These are phyloP conservation scores for Odocoileus hemionus DNA, from an alignment of 2,113 vertebrate genomes.

Conservation along the genomic window DNA sequence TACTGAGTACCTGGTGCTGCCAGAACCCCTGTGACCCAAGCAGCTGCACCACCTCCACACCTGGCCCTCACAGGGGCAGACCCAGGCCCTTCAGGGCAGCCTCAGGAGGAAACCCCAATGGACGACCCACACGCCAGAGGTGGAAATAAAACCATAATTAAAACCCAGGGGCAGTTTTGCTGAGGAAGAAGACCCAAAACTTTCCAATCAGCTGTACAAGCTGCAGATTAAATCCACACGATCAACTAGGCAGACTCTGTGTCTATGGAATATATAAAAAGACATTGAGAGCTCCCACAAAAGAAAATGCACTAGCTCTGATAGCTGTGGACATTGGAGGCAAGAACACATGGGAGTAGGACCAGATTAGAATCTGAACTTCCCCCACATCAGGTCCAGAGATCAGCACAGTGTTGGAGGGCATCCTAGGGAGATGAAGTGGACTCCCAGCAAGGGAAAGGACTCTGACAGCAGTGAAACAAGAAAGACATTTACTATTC, in stretches of 20 bases:
- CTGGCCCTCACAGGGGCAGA: neutral
- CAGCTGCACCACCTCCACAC: neutral
- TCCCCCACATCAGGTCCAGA: neutral
- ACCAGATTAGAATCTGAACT: neutral
- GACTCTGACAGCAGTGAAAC: neutral
- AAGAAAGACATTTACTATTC: neutral
- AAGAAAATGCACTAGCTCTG: neutral
- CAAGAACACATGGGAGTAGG: neutral
- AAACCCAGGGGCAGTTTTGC: neutral
- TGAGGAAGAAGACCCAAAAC: neutral
- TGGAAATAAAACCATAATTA: neutral
- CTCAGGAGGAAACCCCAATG: neutral
- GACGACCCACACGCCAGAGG: fast-evolving
- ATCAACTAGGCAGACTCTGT: neutral
- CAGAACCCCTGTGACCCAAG: neutral
- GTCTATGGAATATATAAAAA: neutral
- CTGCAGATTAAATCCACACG: neutral
- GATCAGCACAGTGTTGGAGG: neutral
- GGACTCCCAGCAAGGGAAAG: neutral
- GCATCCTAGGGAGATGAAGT: neutral
- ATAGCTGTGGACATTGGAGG: neutral
- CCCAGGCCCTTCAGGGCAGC: neutral
- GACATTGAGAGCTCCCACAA: neutral
- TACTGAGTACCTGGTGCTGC: neutral
- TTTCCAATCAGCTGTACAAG: neutral